Percentiles rank a stretch among this genome's conserved stretches.
phyloP scores from a whole-genome alignment of 2,797 vertebrate genomes.

The Threskiornis aethiopicus region DNA sequence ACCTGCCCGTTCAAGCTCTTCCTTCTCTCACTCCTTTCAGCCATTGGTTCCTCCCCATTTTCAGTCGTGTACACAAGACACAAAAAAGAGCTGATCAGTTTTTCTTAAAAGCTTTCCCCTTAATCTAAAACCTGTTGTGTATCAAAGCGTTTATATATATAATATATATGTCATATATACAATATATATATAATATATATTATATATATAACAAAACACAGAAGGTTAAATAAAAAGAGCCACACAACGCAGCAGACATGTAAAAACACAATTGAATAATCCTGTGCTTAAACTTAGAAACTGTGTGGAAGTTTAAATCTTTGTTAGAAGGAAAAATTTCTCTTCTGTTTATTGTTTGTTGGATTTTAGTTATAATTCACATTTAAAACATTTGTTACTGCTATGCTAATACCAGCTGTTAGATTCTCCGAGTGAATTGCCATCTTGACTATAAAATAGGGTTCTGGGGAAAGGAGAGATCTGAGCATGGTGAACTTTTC shows the following conservation, averaged over 20 bases:
- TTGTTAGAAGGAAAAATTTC: constrained; percentile 4
- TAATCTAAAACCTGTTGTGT: constrained; percentile 17
- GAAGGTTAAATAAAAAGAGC: constrained; percentile 25
- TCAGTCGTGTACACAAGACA: neutral
- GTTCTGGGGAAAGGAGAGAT: constrained; percentile 12
- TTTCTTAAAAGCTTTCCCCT: constrained; percentile 11
- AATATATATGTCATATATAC: neutral
- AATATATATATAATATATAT: neutral
- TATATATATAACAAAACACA: neutral
- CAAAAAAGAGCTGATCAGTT: neutral
- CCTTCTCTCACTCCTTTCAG: neutral
- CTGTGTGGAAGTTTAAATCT: constrained; percentile 6
- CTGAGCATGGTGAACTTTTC: neutral
- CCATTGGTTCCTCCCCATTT: constrained; percentile 27
- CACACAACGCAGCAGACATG: constrained; percentile 5
- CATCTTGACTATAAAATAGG: neutral
- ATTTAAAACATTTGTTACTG: neutral
- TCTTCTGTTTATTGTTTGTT: neutral
- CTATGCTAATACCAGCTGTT: constrained; percentile 30
- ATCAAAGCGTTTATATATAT: neutral
- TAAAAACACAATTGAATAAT: constrained; percentile 30
- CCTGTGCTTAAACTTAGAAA: constrained; percentile 37
- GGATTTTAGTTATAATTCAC: constrained; percentile 10
- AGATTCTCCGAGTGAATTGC: neutral
- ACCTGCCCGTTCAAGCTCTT: neutral